Percentiles rank a stretch among this genome's conserved stretches.
Conservation (phyloP, 2,797 vertebrate species). For the Taenioides sp. region DNA sequence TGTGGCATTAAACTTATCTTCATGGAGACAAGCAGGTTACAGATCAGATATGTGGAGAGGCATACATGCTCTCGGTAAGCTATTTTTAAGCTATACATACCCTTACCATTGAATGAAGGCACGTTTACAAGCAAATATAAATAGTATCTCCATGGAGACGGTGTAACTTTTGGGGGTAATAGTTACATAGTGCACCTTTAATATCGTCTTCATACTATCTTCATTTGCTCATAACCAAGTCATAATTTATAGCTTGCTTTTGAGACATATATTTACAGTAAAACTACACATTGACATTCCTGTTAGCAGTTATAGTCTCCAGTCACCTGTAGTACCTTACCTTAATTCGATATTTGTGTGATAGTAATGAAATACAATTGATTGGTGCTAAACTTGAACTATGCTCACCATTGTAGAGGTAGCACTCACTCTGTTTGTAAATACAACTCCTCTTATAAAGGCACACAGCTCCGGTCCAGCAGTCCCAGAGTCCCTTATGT, state of each 20-base stretch:
- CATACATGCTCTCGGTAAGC: no score
- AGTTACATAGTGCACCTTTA: no score
- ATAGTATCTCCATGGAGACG: no score
- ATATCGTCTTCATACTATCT: no score
- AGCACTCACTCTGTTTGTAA: slow-evolving; percentile 16
- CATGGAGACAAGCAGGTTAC: no score
- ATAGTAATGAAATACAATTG: slow-evolving; percentile 15
- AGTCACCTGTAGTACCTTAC: not conserved
- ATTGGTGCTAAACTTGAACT: slow-evolving; percentile 5
- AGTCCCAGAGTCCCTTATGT: slow-evolving; percentile 58
- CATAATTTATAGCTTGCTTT: not conserved
- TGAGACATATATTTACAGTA: not conserved
- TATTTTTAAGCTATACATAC: no score
- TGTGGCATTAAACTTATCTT: no score
- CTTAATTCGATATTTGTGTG: slow-evolving; percentile 21
- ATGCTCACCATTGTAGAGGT: slow-evolving; percentile 8
- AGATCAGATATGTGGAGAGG: no score
- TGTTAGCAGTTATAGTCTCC: not conserved
- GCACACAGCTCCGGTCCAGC: slow-evolving; percentile 19
- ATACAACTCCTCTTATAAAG: slow-evolving; percentile 13
- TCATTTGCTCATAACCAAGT: not conserved
- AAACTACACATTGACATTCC: no score
- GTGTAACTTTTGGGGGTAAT: no score
- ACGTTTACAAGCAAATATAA: no score
- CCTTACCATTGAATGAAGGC: no score